Base-by-base conservation (phyloP, 2,113 vertebrate genomes). In the Rhegmatorhina hoffmannsi region DNA sequence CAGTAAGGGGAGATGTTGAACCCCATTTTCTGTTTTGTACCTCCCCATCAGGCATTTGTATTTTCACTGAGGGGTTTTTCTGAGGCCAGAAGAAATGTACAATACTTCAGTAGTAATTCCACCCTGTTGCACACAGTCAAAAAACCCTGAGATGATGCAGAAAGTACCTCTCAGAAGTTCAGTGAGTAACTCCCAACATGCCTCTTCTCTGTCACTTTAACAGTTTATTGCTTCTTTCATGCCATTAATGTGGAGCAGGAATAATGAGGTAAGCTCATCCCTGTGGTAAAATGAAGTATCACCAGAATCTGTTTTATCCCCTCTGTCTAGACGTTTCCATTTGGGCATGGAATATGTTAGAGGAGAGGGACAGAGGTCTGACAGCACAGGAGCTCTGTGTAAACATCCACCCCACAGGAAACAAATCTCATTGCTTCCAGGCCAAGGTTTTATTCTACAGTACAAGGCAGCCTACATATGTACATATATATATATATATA, bases 321-420 rank as follows among this genome's bases (percentile, higher is more conserved):
- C 5, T 49, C 26, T 44, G 56, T 88, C 58, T 87, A 95, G 70
- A 90, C 47, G 56, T 75, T 84, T 91, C 64, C 52, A 96, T 9
- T 40, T 75, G 77, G 91, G 49, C 77, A 92, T 23, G 47, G 55
- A 95, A 73, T 75, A 72, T 3, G 7, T 68, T 60, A 58, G 52
- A 38, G 59, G 62, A 80, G 23, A 94, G 60, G 63, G 43, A 94
- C 62, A 89, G 21, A 26, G 25, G 28, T 82, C 94, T 90, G 92
- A 92, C n/a, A 92, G 75, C 56, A 14, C 47, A 79, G 33, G 55
- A 94, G 28, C 79, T 69, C 82, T 74, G 75, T 56, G 64, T 91
- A 96, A 97, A 90, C 67, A 95, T 52, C 17, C 34, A 87, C 90
- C 34, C 82, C 13, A 75, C 64, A 95, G 40, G 85, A 78, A 95